Evolutionary conservation across 2,888 invertebrate genomes (phyloP), one percentile per base, ranked within the genome.

Genomic region (Synanthedon myopaeformis): DNA sequence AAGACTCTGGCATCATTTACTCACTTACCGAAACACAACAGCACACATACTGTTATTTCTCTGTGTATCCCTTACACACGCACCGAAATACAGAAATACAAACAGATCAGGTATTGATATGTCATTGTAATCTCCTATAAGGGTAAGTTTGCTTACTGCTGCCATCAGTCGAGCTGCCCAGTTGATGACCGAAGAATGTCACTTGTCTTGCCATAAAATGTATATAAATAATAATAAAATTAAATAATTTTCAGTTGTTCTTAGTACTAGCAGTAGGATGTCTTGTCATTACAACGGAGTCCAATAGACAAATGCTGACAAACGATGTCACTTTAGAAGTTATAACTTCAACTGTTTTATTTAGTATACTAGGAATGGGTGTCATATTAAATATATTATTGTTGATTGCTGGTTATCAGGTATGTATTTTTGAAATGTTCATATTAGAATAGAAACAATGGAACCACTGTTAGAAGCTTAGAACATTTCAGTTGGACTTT

Each of bases 311-410:
- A 4, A 64, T 68, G 45, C 57, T 73, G 51, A 67, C 69, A 19
- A 65, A 68, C 14, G 75, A 74, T 41, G 64, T 72, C 0, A 72
- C 79, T 0, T 54, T 82, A 17, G 84, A 85, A 57, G 72, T 73
- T 45, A 66, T 76, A 51, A 82, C 80, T 3, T 70, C 78, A 1
- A 82, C 84, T 0, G 74, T 83, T 14, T 69, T 86, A 42, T 85
- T 79, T 61, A 79, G 82, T 55, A 80, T 85, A 52, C 70, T 87
- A 13, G 86, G 85, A 0, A 84, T 87, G 84, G 74, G 82, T 17
- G 72, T 85, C n/a, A 76, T 87, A 42, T 61, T 86, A 53, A 85
- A 83, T 51, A 62, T 79, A 11, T 61, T 86, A 55, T 69, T 87
- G 8, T 70, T 87, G 1, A 66, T 84, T 12, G 86, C 81, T 56